Base-by-base conservation (phyloP, 2,797 vertebrate genomes). In the Myiothlypis coronata region DNA sequence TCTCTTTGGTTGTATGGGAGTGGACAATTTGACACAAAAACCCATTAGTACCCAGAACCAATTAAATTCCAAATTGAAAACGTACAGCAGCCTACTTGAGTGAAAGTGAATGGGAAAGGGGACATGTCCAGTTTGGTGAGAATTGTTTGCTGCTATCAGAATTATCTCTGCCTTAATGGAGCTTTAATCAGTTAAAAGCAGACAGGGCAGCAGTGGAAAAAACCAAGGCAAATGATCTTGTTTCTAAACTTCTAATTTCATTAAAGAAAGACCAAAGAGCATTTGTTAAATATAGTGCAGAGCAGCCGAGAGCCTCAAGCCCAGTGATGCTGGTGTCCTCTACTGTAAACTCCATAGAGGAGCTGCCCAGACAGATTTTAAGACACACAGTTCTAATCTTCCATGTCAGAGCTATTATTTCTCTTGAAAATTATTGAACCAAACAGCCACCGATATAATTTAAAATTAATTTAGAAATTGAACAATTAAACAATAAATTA, bases 181-280 rank as follows among this genome's bases (percentile, higher is more conserved):
- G 69, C 70, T 93, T 93, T 89, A 93, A 95, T 91, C 10, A 0
- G 72, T 71, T 96, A 84, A 90, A 93, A 93, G 94, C 85, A 91
- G 87, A 59, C 23, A 32, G 43, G 22, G 49, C 41, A 56, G 41
- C 2, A 19, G 1, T 28, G 50, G 28, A 79, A 50, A 65, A 87
- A 76, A 27, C 1, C 1, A 1, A 70, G 82, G 46, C 39, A 70
- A 95, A 92, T 93, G 49, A 94, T 87, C 90, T 68, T 2, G 8
- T 94, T 94, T 90, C 87, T 95, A 82, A 91, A 90, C 80, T 86
- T 69, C 46, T 37, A 74, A 95, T 94, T 96, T 95, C 70, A 88
- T 75, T 84, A 86, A 88, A 94, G 43, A 61, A 64, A 92, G 39
- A 47, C 64, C 65, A 90, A 95, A 68, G 55, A 78, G 14, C 24